Base-by-base conservation (phyloP, 2,797 vertebrate genomes). In the Heteromormyrus szaboi region DNA sequence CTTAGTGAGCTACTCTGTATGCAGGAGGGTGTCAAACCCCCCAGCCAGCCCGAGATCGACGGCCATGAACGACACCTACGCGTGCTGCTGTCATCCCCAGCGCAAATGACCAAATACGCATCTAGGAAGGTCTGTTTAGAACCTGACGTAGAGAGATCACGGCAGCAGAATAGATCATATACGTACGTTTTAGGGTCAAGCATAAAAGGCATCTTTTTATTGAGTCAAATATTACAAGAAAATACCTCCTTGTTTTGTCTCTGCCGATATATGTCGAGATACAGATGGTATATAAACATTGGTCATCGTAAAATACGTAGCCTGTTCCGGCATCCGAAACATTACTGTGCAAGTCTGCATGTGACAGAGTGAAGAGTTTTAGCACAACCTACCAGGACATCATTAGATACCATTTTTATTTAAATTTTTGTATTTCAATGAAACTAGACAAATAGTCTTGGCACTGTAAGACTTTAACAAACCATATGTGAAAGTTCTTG, bases 101-200 rank as follows among this genome's bases (percentile, higher is more conserved):
- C 56, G 33, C 29, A 88, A 19, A 50, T 37, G 0, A 8, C 51
- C 86, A 88, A 17, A 91, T 83, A 79, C 94, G 93, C 0, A 9
- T 79, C 72, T 93, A 93, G 91, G 94, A 92, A 93, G 88, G 90
- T 92, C 56, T 59, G 91, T 89, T 84, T 90, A 91, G 88, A 89
- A 89, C 88, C 92, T 93, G 93, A 91, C 90, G 93, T 90, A 44
- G 46, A 95, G 95, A 93, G 93, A 95, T 94, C 95, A 93, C 85
- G 48, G 65, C 92, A 89, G 88, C 92, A 91, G 92, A 91, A 89
- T 88, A 93, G 94, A 92, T 8, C 29, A 92, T 89, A 89, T 92
- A 91, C 93, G 89, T 81, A 85, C 92, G 91, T 91, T 59, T 90
- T 94, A 93, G 90, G 89, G 91, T 54, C 29, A 62, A 33, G 22